These are phyloP conservation scores for Panulirus ornatus DNA, from an alignment of 1,140 invertebrate genomes.

Conservation along the genomic window DNA sequence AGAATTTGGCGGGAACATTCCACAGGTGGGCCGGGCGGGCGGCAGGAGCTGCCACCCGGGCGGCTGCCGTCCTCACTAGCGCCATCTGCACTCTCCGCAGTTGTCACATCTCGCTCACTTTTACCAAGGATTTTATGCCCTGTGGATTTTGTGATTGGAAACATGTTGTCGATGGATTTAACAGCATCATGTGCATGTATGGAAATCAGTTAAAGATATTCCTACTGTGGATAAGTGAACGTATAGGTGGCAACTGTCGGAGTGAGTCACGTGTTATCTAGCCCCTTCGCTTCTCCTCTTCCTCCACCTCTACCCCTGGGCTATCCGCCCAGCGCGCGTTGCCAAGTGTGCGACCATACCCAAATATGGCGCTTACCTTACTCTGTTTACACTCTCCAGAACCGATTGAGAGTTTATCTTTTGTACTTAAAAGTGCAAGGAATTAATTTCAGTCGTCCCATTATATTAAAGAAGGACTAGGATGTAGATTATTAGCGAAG, in stretches of 20 bases:
- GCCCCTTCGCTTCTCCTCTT: not conserved
- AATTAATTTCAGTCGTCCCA: too few species aligned
- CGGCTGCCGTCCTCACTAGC: slow-evolving; percentile 7
- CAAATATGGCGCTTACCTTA: slow-evolving; percentile 32
- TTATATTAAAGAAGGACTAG: too few species aligned
- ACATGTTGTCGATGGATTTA: not conserved
- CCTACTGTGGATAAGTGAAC: not conserved
- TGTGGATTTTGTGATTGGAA: not conserved
- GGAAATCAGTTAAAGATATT: not conserved
- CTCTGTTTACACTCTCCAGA: not conserved
- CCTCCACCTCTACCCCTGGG: not conserved
- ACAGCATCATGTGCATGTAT: not conserved
- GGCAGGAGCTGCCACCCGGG: not conserved
- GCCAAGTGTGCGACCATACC: slow-evolving; percentile 17
- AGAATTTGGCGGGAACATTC: slow-evolving; percentile 41
- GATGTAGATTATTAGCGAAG: too few species aligned
- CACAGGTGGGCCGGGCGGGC: slow-evolving; percentile 38
- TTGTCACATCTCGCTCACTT: not conserved
- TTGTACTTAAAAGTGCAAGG: too few species aligned
- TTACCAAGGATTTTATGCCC: not conserved
- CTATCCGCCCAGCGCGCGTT: slow-evolving; percentile 7
- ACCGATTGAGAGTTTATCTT: not conserved
- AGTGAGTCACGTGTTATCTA: slow-evolving; percentile 29
- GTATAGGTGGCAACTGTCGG: not conserved
- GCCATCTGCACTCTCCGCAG: slow-evolving; percentile 3